Conservation (phyloP, 2,888 invertebrate species). For the Helleia helle region DNA sequence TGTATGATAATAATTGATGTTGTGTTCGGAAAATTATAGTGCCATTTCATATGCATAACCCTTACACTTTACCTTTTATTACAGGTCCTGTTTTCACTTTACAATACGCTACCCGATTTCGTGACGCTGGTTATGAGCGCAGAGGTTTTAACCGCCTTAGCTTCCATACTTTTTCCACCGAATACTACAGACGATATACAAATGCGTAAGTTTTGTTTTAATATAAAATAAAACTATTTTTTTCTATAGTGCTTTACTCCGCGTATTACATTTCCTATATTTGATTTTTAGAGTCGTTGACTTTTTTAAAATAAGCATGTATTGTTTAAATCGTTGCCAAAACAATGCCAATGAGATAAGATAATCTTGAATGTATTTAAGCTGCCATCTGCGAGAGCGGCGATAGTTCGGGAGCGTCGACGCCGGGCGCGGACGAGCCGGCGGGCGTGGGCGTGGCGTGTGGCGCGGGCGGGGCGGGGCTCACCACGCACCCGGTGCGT, state of each 20-base stretch:
- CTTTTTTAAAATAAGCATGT: no score
- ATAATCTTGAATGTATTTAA: constrained; percentile 2
- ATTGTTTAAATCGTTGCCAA: no score
- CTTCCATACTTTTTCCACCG: constrained; percentile 88
- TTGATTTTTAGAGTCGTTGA: no score
- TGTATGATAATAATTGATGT: no score
- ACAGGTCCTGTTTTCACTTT: constrained; percentile 93
- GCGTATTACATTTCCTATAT: background rate
- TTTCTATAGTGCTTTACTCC: no score
- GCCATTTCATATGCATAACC: background rate
- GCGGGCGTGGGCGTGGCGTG: constrained; percentile 60
- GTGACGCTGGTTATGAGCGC: constrained; percentile 93
- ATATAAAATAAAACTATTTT: no score
- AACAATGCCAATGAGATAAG: background rate
- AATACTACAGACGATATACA: constrained; percentile 56
- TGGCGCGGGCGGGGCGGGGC: constrained; percentile 62
- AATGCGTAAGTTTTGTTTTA: constrained; percentile 64
- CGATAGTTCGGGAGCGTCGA: constrained; percentile 85
- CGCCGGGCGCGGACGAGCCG: constrained; percentile 78
- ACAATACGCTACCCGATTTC: constrained; percentile 96
- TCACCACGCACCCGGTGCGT: constrained; percentile 83
- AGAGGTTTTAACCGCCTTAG: constrained; percentile 90
- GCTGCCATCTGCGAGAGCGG: constrained; percentile 75
- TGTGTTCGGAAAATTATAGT: background rate
- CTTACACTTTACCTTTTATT: no score